A percentile compares a stretch with the other conserved stretches of the same genome.
Conservation (phyloP, 2,113 vertebrate species). For the western clawed frog (Xenopus tropicalis) region UCB_Xtro_10.0 CM004449.2:72659501-72660000, state of each 20-base stretch:
- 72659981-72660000: background rate
- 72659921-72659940: background rate
- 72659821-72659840: background rate
- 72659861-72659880: background rate
- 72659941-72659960: background rate
- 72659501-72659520: too few relatives aligned
- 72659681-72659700: background rate
- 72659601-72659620: too few relatives aligned
- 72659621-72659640: too few relatives aligned
- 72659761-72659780: background rate
- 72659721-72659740: background rate
- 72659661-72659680: background rate
- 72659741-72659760: background rate
- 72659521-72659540: too few relatives aligned
- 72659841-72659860: background rate
- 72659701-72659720: background rate
- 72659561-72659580: too few relatives aligned
- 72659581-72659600: too few relatives aligned
- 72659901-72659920: background rate
- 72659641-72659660: too few relatives aligned
- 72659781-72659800: background rate
- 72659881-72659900: background rate
- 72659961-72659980: background rate
- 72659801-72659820: background rate
- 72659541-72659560: too few relatives aligned